Evolutionary conservation across 2,888 invertebrate species (phyloP), one percentile per base, ranked within the genome.

Genomic region (Bellardia pandia): DNA sequence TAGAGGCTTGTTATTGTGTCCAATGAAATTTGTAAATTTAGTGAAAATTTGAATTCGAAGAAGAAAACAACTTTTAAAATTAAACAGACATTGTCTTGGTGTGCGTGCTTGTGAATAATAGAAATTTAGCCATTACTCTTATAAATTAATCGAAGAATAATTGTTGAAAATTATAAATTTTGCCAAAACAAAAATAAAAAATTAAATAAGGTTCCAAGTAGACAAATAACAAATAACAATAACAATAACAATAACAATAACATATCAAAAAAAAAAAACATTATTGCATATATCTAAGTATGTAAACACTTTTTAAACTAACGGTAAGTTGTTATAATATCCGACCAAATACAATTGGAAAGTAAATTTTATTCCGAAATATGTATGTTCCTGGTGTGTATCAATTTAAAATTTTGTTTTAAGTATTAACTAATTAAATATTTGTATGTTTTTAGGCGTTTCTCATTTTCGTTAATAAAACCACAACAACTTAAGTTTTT

Each of bases 341-440:
- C 42, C 51, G 60, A 56, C 0, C 2, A 33, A 72, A 53, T 45
- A 3, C 14, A 53, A 62, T 69, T 76, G 9, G 30, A 42, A 75
- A 74, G n/a, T 3, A 23, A 45, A 23, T 13, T 48, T 14, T 23
- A 13, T 48, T 66, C 2, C n/a, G 14, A 56, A 40, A 72, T 64
- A 42, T 42, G 2, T 56, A 13, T 48, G 5, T 76, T 42, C 58
- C 2, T 81, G 83, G 80, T 85, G 81, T 87, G 85, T 85, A 85
- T 85, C 85, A 81, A 77, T 87, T 79, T 79, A 81, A 81, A 81
- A 77, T 87, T 79, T 75, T 85, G 60, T n/a, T 58, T 87, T 51
- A 74, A 53, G 68, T 77, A 48, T 74, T 40, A 48, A 48, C 64
- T 40, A 48, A 62, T 23, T 13, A 45, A 45, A 45, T 68, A 45